Evolutionary conservation across 1,140 invertebrate genomes (phyloP), one percentile per base, ranked within the genome.

Genomic region (Drosophila bocqueti): DNA sequence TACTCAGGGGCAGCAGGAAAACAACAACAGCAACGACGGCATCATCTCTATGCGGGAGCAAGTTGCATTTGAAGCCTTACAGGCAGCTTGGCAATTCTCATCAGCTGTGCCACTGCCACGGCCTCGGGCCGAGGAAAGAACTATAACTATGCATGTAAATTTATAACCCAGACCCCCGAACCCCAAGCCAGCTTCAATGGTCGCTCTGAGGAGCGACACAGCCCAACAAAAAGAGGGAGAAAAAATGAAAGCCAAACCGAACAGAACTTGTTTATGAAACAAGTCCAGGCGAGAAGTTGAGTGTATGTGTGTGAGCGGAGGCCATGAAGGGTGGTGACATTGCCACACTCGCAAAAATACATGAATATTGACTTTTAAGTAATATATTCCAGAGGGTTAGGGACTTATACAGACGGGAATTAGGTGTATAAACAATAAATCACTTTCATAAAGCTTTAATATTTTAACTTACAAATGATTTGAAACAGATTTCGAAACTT

Each of bases 81-180:
- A 71, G 71, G 71, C 71, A 74, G 55, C 68, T 66, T 58, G 60
- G 72, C 63, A 79, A 87, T 81, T 78, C 73, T 78, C 65, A 83
- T 58, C 73, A 68, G 66, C 62, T 78, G 65, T 76, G 55, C 64
- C 52, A 79, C 58, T 60, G 69, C 60, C 73, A 62, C 62, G 58
- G 59, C 76, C 55, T 69, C 50, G 54, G 79, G 68, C 31, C 55
- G 42, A 42, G 40, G 21, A 40, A 57, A 59, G 54, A 79, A 79
- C 76, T 79, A 80, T 79, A 77, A 78, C 76, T 87, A 66, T 78
- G 50, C 67, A 85, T 84, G 84, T 81, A 84, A 84, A 89, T 89
- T 89, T 90, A 90, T 90, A 78, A 62, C 68, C 63, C 64, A 64
- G 34, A 15, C 45, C 13, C 40, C 55, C 34, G 38, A 18, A 31